Conservation (phyloP, 2,113 vertebrate genomes). For the Grammomys surdaster region DNA sequence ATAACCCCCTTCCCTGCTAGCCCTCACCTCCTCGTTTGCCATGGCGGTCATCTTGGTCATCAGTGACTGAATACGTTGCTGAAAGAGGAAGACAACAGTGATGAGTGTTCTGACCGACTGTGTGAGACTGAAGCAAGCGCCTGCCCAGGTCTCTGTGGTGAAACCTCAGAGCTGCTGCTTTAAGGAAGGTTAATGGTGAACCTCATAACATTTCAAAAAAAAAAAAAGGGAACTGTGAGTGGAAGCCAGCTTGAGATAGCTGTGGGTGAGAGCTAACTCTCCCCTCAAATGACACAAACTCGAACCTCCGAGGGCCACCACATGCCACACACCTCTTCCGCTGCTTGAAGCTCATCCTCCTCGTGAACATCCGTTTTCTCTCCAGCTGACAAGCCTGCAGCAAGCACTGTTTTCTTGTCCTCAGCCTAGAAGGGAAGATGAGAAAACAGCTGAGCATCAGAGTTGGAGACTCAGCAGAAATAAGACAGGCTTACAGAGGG, state of each 20-base stretch:
- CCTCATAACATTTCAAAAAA: not conserved
- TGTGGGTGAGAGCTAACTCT: not conserved
- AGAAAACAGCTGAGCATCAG: not conserved
- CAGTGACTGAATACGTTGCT: slow-evolving; percentile 93
- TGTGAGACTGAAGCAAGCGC: not conserved
- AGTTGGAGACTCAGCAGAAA: not conserved
- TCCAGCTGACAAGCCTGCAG: slow-evolving; percentile 82
- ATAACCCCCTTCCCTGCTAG: rapidly evolving
- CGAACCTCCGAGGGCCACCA: not conserved
- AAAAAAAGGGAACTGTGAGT: not conserved
- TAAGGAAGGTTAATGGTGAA: not conserved
- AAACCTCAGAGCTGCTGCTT: not conserved
- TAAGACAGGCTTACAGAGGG: not conserved
- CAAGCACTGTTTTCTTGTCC: slow-evolving; percentile 87
- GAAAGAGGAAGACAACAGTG: slow-evolving; percentile 10
- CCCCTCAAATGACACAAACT: not conserved
- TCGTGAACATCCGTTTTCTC: slow-evolving; percentile 89
- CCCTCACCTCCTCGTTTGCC: slow-evolving; percentile 93
- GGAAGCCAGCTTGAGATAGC: slow-evolving; percentile 3
- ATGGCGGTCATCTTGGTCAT: slow-evolving; percentile 98
- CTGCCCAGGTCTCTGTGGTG: not conserved
- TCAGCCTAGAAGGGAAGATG: slow-evolving; percentile 87
- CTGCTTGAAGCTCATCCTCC: slow-evolving; percentile 93
- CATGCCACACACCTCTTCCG: slow-evolving; percentile 91
- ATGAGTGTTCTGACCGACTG: not conserved